Conservation (phyloP, 2,888 invertebrate species). For the Tricholauxania praeusta region DNA sequence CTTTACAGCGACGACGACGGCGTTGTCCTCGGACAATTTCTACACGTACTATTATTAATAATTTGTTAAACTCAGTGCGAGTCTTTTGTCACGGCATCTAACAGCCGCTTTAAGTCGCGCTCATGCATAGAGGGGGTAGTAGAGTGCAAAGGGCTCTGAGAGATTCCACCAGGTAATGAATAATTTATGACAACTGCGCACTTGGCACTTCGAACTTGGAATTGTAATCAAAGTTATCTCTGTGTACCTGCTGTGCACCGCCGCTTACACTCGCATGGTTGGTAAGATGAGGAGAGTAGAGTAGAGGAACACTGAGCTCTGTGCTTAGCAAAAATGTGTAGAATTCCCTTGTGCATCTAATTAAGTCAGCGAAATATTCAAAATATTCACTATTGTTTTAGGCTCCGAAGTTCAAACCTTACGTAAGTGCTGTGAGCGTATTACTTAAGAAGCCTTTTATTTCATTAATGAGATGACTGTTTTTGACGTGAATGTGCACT, state of each 20-base stretch:
- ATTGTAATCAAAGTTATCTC: slow-evolving; percentile 39
- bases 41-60: slow-evolving; percentile 35
- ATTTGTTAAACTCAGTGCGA: slow-evolving; percentile 36
- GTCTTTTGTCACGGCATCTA: slow-evolving; percentile 30
- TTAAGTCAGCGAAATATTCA: slow-evolving; percentile 63
- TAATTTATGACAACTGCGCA: slow-evolving; percentile 46
- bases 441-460: background rate
- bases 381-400: slow-evolving; percentile 60
- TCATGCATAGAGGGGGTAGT: background rate
- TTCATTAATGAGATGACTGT: slow-evolving; percentile 4
- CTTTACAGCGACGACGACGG: slow-evolving; percentile 19
- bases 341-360: slow-evolving; percentile 52
- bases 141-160: background rate
- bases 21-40: slow-evolving; percentile 49
- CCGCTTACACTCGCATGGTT: slow-evolving; percentile 30
- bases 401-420: slow-evolving; percentile 59
- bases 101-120: background rate
- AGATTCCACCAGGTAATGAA: slow-evolving; percentile 42
- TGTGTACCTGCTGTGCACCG: slow-evolving; percentile 19
- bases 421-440: slow-evolving; percentile 45
- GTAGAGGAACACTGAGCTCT: too few species aligned
- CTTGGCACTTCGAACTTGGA: slow-evolving; percentile 35
- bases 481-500: slow-evolving; percentile 10
- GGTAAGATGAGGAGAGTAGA: background rate
- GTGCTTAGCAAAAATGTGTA: slow-evolving; percentile 13